phyloP scores from a whole-genome alignment of 2,797 vertebrate species.

The Lithobates pipiens region DNA sequence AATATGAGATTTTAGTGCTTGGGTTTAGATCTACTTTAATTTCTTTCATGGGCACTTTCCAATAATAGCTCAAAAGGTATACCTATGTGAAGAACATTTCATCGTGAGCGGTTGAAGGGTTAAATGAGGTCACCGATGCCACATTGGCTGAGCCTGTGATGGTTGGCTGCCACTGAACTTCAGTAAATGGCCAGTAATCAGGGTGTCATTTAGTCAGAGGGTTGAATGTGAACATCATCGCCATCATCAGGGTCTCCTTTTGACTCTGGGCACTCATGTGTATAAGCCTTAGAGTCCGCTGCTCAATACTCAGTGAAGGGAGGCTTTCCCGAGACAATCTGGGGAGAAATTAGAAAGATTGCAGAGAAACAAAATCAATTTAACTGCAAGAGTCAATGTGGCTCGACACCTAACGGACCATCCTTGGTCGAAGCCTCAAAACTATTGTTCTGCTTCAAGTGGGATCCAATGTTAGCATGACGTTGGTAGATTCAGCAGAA shows the following conservation, averaged over 20 bases:
- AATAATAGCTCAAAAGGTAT: too few relatives aligned
- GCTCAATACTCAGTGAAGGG: conserved; percentile 39
- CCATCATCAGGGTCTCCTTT: conserved; percentile 27
- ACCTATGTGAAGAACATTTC: neutral
- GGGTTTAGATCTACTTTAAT: neutral
- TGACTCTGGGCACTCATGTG: conserved; percentile 44
- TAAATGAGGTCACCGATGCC: neutral
- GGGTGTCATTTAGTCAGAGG: conserved; percentile 48
- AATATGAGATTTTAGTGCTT: too few relatives aligned
- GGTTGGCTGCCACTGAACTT: conserved; percentile 44
- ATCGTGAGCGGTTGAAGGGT: neutral
- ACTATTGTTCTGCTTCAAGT: neutral
- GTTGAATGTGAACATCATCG: conserved; percentile 39
- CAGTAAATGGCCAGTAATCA: conserved; percentile 51
- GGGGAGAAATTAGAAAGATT: conserved; percentile 54
- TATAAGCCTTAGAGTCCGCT: conserved; percentile 7
- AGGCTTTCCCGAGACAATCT: conserved; percentile 46
- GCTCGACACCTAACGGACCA: neutral
- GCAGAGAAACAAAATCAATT: conserved; percentile 58
- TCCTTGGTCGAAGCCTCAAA: neutral
- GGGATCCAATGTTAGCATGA: neutral
- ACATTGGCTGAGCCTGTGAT: conserved; percentile 27
- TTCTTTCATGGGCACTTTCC: neutral
- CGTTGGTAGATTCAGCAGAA: too few relatives aligned
- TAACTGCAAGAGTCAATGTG: conserved; percentile 14